Percentiles rank a stretch among this genome's conserved stretches.
phyloP scores from a whole-genome alignment of 2,797 vertebrate genomes.

The Nannoperca obscura region DNA sequence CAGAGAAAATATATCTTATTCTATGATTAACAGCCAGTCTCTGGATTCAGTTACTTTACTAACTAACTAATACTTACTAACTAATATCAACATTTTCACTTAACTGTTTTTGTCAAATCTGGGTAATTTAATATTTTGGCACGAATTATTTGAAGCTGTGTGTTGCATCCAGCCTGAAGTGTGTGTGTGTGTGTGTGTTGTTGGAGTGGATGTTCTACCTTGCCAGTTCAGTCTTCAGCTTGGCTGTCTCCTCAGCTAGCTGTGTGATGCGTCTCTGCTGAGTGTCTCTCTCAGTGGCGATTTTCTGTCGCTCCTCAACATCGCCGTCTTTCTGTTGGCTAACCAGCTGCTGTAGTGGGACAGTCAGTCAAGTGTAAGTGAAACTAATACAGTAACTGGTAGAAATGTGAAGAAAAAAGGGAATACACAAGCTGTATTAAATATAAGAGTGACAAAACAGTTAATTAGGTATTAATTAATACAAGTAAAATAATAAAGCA shows the following conservation, averaged over 20 bases:
- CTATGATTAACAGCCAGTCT: neutral
- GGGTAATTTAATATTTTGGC: neutral
- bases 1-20: neutral
- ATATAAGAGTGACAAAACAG: neutral
- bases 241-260: slow-evolving; percentile 91
- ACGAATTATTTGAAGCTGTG: neutral
- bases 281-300: slow-evolving; percentile 90
- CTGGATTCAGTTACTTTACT: neutral
- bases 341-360: slow-evolving; percentile 87
- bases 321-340: slow-evolving; percentile 96
- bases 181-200: neutral
- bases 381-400: neutral
- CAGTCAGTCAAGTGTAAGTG: neutral
- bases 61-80: too few species aligned
- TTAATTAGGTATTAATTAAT: too few species aligned
- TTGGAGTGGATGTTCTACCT: slow-evolving; percentile 80
- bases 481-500: too few species aligned
- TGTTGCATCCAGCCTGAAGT: neutral
- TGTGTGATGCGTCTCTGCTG: slow-evolving; percentile 93
- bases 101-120: neutral
- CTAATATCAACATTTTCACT: too few species aligned
- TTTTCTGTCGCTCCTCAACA: slow-evolving; percentile 92
- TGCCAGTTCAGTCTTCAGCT: slow-evolving; percentile 93
- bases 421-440: neutral
- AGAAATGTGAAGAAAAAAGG: neutral